Base-by-base conservation (phyloP, 1,140 invertebrate species). In the Sarcophaga bullata region DNA sequence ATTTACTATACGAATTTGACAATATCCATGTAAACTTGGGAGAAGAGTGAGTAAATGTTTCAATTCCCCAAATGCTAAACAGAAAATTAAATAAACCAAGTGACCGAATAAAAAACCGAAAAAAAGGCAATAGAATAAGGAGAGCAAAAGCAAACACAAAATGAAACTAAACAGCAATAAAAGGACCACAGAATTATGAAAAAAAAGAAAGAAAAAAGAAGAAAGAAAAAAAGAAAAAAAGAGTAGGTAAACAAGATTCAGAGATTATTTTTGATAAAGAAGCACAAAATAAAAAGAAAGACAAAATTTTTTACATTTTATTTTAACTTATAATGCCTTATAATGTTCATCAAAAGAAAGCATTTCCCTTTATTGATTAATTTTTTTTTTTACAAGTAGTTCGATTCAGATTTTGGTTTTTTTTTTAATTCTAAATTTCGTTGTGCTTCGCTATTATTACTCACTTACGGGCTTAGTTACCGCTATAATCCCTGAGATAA, bases 31-130 rank as follows among this genome's bases (percentile, higher is more conserved):
- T 68, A 68, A 4, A 37, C 25, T 37, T 1, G 25, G 25, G 25
- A 1, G 25, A 37, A 37, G 25, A 37, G 25, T 37, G 25, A 37
- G 62, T n/a, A 68, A 68, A 68, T 19, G 62, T 68, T 68, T 8
- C 62, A 68, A 17, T 19, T 9, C 62, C 62, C 17, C 62, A 17
- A 37, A 17, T 25, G n/a, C 17, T 68, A 8, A 10, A 68, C n/a
- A 68, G 4, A 68, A 68, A 68, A 68, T 19, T 19, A 68, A 68
- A 17, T 68, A 68, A 68, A 68, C 62, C 62, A 68, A 68, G 62
- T 58, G 54, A 58, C 54, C 54, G 54, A 58, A 58, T 68, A 19
- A 2, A 68, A 68, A n/a, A 68, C 62, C 15, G n/a, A 58, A 13
- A 58, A 68, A 37, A 37, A 37, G 25, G 25, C 25, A 10, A 68